Evolutionary conservation across 92 coral and sea anemone species (phyloP).

Genomic region (Micromussa lordhowensis): DNA sequence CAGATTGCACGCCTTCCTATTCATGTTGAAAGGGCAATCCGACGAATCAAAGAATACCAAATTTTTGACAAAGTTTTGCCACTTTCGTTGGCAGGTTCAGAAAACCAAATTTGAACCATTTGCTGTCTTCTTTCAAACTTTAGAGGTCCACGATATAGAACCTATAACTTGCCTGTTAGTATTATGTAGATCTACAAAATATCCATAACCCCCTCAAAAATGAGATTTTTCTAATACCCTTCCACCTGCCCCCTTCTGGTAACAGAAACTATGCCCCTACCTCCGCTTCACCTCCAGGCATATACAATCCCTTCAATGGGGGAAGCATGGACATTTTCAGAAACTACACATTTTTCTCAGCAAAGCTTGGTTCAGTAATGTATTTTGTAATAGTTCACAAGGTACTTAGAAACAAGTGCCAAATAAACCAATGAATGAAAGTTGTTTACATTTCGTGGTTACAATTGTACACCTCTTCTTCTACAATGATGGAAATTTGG

Average conservation of each 20-base stretch:
- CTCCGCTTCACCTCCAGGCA: conserved; percentile 17
- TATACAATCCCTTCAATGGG: conserved; percentile 16
- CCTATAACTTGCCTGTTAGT: conserved; percentile 3
- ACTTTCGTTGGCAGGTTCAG: conserved; percentile 47
- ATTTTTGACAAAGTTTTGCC: conserved; percentile 46
- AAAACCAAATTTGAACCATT: conserved; percentile 37
- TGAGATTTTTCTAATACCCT: neutral
- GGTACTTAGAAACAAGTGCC: no score
- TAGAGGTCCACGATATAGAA: conserved; percentile 51
- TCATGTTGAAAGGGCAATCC: no score
- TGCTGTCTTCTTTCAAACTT: conserved; percentile 46
- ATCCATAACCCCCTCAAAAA: conserved; percentile 5
- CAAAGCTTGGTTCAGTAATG: no score
- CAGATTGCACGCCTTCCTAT: conserved; percentile 54
- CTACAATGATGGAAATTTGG: no score
- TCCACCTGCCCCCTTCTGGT: neutral
- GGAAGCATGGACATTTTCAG: no score
- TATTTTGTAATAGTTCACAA: no score
- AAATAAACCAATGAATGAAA: no score
- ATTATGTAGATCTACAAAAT: conserved; percentile 7
- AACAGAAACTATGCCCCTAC: neutral
- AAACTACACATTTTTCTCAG: no score
- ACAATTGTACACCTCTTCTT: no score
- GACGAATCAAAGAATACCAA: conserved; percentile 43
- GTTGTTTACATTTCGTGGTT: no score